These are phyloP conservation scores for Daboia siamensis DNA, from an alignment of 2,113 vertebrate genomes.

Conservation along the genomic window DNA sequence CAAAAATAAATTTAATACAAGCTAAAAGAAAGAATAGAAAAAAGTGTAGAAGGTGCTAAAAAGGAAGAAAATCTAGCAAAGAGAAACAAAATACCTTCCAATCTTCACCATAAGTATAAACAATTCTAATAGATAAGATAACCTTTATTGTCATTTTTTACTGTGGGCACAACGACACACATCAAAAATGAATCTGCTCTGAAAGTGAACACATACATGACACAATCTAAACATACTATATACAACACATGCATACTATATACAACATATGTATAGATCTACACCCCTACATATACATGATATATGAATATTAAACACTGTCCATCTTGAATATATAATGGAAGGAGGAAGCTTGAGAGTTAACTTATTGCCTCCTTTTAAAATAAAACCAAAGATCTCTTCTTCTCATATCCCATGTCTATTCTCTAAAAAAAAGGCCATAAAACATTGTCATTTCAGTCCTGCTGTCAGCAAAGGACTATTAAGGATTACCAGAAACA, in stretches of 20 bases:
- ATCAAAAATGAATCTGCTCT: no score
- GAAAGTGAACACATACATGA: no score
- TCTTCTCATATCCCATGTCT: not conserved
- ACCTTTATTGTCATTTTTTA: no score
- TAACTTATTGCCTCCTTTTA: not conserved
- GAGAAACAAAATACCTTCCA: not conserved
- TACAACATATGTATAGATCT: no score
- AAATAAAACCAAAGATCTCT: not conserved
- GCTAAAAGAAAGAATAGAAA: not conserved
- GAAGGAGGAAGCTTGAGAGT: no score
- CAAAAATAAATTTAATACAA: not conserved
- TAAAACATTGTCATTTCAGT: not conserved
- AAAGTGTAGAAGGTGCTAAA: not conserved
- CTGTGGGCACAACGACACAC: no score
- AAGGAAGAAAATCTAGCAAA: not conserved
- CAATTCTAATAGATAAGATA: not conserved
- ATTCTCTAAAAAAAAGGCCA: not conserved
- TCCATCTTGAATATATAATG: no score
- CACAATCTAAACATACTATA: no score
- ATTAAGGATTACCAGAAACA: not conserved
- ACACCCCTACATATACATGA: no score
- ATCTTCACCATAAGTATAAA: not conserved
- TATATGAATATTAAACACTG: no score
- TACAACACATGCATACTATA: no score
- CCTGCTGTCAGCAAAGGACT: not conserved